phyloP scores from a whole-genome alignment of 2,888 invertebrate genomes.

The Tipula vernalis region DNA sequence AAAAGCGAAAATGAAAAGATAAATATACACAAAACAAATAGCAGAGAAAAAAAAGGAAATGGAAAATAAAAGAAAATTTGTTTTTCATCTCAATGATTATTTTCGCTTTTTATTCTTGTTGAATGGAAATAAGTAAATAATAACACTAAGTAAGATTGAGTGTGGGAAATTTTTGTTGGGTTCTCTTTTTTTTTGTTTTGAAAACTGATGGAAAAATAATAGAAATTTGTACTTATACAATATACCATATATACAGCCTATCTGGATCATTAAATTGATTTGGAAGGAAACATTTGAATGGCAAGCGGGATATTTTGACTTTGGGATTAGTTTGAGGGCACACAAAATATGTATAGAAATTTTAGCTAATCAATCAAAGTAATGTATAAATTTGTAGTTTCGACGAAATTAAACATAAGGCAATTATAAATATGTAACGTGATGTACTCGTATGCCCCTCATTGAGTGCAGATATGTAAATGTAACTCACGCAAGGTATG shows the following conservation, averaged over 20 bases:
- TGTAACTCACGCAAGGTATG: not conserved
- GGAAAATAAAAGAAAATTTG: not conserved
- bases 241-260: not conserved
- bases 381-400: not conserved
- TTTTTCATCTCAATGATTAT: not conserved
- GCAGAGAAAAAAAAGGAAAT: not conserved
- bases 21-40: not conserved
- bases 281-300: not conserved
- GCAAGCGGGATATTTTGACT: not conserved
- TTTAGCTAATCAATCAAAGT: not conserved
- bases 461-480: not conserved
- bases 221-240: not conserved
- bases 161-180: not conserved
- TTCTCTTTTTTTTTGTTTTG: not conserved
- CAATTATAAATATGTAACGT: not conserved
- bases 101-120: not conserved
- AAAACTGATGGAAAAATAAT: not conserved
- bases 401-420: not conserved
- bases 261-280: not conserved
- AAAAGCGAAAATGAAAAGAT: not conserved
- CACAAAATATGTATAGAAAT: not conserved
- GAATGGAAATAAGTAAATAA: not conserved
- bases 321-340: not conserved
- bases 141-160: slow-evolving; percentile 4
- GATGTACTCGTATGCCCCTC: not conserved